A percentile compares a stretch with the other conserved stretches of the same genome.
Conservation (phyloP, 2,888 invertebrate species). For the Branchipolynoe longqiensis region DNA sequence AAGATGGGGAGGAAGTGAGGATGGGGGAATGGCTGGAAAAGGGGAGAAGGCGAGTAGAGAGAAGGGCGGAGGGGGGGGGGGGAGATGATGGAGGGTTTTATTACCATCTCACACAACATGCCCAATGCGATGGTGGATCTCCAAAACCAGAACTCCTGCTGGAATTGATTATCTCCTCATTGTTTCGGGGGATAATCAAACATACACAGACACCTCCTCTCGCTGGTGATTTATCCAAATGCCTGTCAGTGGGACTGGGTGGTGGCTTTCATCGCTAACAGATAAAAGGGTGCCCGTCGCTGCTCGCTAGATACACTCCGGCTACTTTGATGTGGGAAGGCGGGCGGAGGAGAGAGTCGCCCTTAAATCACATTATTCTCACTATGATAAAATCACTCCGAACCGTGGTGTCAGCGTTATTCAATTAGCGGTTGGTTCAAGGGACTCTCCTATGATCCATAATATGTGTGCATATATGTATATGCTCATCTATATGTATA, state of each 20-base stretch:
- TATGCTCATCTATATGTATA: too few relatives aligned
- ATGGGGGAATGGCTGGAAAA: neutral
- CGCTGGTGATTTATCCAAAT: neutral
- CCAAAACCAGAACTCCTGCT: neutral
- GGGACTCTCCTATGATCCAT: too few relatives aligned
- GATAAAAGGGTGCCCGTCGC: neutral
- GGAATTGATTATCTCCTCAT: slow-evolving; percentile 19
- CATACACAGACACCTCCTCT: neutral
- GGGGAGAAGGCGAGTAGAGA: neutral
- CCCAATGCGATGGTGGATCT: slow-evolving; percentile 7
- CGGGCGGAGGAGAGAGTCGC: neutral
- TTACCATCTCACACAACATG: neutral
- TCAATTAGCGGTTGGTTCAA: slow-evolving; percentile 7
- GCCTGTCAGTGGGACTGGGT: neutral
- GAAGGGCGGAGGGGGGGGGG: neutral
- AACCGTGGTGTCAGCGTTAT: neutral
- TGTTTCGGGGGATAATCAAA: neutral
- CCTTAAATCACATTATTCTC: slow-evolving; percentile 36
- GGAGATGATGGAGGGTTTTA: too few relatives aligned
- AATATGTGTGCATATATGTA: too few relatives aligned
- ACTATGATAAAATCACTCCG: slow-evolving; percentile 16
- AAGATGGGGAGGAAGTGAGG: neutral
- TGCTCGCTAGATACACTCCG: neutral
- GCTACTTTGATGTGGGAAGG: slow-evolving; percentile 34
- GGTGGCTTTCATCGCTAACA: slow-evolving; percentile 15